Conservation (phyloP, 2,113 vertebrate genomes). For the Oenanthe oenanthe region DNA sequence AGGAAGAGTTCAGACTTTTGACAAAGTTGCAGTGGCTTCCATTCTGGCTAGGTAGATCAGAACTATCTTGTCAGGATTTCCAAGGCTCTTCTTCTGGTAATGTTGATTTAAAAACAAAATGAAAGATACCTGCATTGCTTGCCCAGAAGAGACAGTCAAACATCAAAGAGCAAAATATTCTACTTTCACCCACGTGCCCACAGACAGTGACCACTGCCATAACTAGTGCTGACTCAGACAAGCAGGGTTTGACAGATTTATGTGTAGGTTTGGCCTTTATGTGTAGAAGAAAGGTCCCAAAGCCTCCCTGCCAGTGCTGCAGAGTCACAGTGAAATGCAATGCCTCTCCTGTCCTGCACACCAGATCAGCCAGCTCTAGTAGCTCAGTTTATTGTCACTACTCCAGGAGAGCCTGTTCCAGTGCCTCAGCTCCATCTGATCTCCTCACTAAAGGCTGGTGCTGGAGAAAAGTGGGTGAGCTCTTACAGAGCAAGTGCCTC, state of each 20-base stretch:
- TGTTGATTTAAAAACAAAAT: not conserved
- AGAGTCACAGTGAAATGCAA: fast-evolving
- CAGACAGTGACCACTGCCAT: not conserved
- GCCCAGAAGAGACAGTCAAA: not conserved
- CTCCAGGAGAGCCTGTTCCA: not conserved
- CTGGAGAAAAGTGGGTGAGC: not conserved
- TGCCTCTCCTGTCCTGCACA: not conserved
- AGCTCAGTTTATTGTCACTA: not conserved
- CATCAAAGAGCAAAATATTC: not conserved
- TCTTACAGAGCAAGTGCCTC: not conserved
- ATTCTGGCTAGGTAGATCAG: not conserved
- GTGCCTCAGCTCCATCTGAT: not conserved
- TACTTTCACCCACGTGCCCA: not conserved
- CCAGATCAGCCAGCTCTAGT: not conserved
- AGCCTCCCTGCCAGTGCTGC: not conserved
- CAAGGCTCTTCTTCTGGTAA: not conserved
- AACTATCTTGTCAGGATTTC: not conserved
- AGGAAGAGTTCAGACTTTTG: not conserved
- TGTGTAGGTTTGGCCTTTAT: too few relatives aligned
- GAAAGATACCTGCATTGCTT: not conserved
- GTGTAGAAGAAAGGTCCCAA: not conserved
- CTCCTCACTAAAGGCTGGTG: not conserved
- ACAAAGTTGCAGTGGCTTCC: not conserved
- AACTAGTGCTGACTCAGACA: not conserved
- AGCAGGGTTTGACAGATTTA: not conserved